Evolutionary conservation across 1,140 invertebrate species (phyloP).

Genomic region (Aphaenogaster ashmeadi): DNA sequence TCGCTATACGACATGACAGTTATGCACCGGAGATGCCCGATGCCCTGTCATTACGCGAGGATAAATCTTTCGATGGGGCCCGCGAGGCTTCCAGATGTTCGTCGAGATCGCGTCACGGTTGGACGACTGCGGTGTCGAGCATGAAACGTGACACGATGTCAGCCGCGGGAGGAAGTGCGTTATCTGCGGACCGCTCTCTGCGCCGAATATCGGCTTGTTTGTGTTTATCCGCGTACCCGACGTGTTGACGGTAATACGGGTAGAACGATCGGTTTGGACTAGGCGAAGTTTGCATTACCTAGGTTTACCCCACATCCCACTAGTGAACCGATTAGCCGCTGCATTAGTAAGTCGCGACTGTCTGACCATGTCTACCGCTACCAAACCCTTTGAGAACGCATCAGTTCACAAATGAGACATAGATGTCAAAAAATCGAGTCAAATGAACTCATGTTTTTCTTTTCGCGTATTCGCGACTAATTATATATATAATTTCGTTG

Average conservation of each 20-base stretch:
- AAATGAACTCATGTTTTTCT: not conserved
- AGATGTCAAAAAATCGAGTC: not conserved
- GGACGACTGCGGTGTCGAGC: slow-evolving; percentile 48
- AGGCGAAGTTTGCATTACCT: slow-evolving; percentile 44
- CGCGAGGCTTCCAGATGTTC: slow-evolving; percentile 68
- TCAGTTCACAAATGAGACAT: not conserved
- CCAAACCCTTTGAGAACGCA: not conserved
- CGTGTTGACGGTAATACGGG: slow-evolving; percentile 49
- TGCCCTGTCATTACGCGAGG: slow-evolving; percentile 73
- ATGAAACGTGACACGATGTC: slow-evolving; percentile 68
- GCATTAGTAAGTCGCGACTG: slow-evolving; percentile 41
- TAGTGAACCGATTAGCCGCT: slow-evolving; percentile 35
- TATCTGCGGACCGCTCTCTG: slow-evolving; percentile 34
- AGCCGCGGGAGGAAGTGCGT: slow-evolving; percentile 48
- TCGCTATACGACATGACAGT: slow-evolving; percentile 75
- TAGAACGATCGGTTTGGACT: slow-evolving; percentile 41
- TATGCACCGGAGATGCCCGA: slow-evolving; percentile 75
- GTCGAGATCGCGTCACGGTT: slow-evolving; percentile 59
- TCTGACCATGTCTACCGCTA: not conserved
- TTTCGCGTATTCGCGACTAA: not conserved
- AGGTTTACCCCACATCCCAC: slow-evolving; percentile 38
- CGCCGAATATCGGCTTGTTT: slow-evolving; percentile 55
- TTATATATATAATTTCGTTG: not conserved
- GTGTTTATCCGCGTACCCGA: slow-evolving; percentile 45
- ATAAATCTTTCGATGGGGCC: slow-evolving; percentile 71